phyloP scores from a whole-genome alignment of 2,797 vertebrate species.

The Falco columbarius region DNA sequence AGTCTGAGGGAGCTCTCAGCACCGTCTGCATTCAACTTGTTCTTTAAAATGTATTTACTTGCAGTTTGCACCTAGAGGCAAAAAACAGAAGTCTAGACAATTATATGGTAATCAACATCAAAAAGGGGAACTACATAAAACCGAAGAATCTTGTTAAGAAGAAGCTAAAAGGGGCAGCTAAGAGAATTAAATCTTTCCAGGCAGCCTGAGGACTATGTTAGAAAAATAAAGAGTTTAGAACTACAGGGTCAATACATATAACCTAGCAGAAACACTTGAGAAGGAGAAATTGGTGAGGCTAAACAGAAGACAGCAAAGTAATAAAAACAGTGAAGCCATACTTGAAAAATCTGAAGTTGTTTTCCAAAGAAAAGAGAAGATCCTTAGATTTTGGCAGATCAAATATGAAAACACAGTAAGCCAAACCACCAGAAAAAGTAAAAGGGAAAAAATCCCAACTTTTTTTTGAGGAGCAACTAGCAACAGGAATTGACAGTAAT shows the following conservation, averaged over 20 bases:
- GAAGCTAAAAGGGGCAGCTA: background rate
- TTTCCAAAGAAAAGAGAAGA: background rate
- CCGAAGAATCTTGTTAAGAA: background rate
- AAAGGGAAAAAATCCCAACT: too few species aligned
- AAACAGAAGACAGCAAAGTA: background rate
- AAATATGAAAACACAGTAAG: background rate
- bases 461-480: background rate
- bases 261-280: background rate
- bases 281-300: background rate
- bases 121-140: background rate
- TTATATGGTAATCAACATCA: constrained; percentile 48
- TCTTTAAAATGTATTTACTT: constrained; percentile 3
- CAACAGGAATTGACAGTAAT: background rate
- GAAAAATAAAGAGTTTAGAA: background rate
- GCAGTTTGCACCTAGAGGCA: background rate
- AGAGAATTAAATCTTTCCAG: constrained; percentile 16
- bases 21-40: fast-evolving
- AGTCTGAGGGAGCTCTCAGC: background rate
- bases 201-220: background rate
- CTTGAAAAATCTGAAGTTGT: constrained; percentile 3
- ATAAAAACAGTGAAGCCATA: background rate
- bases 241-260: background rate
- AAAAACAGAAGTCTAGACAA: background rate
- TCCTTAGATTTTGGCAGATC: background rate
- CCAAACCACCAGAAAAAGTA: background rate